Evolutionary conservation across 2,113 vertebrate species (phyloP), one percentile per base, ranked within the genome.

Genomic region (Natator depressus): DNA sequence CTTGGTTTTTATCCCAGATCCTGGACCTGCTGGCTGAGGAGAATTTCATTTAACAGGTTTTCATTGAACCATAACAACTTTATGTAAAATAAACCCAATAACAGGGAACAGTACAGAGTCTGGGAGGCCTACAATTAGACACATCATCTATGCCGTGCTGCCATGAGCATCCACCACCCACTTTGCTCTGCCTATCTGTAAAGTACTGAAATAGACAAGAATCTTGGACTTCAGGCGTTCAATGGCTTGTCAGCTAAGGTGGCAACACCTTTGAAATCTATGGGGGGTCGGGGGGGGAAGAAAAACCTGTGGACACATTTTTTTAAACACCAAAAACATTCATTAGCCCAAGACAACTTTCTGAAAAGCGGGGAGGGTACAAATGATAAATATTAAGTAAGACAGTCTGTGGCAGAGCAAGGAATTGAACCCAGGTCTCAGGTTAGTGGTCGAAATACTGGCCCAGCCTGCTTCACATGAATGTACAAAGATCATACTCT

Each of bases 11-110:
- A 99, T 99, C 88, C 99, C 98, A 24, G 99, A 99, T 92, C 98
- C 98, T 13, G 99, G 99, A 89, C 99, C 99, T 78, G 98, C 96
- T 53, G 99, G 99, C 99, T 99, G 91, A 51, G 1, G 76, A 46
- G 47, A 85, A 93, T 90, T 29, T 1, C 12, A 83, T 29, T 20
- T 19, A 83, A 10, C 49, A 86, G 5, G 6, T 27, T 42, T 11
- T 22, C 59, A 82, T 25, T 3, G 1, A 22, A 5, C 27, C 31
- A 19, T 31, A 80, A 13, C 16, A 76, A 22, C 9, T 38, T 29
- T 29, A 20, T 4, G 27, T 83, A 29, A 53, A 72, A 59, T 1
- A 87, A 89, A 89, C 76, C 80, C 35, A 31, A 24, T 27, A 29
- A 46, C 3, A 47, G 35, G 25, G 0, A 10, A 69, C 65, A 19